These are phyloP conservation scores for Petrosia ficiformis DNA, from an alignment of 37 sponge, comb jelly and placozoan genomes.

Conservation along the genomic window DNA sequence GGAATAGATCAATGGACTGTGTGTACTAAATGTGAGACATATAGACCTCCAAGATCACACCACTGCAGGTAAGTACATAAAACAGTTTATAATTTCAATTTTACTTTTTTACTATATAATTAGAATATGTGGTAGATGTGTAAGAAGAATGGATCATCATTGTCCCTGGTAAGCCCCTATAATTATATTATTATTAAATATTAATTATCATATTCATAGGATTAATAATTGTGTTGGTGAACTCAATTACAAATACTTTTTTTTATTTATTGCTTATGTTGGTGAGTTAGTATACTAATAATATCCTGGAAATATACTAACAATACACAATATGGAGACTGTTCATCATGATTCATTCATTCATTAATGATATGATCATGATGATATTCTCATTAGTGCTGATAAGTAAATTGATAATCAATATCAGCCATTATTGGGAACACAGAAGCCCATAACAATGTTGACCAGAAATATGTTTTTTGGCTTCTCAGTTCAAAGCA, in stretches of 20 bases:
- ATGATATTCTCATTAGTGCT: too few species aligned
- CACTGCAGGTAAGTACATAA: constrained; percentile 69
- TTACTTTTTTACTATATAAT: neutral
- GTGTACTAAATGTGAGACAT: constrained; percentile 81
- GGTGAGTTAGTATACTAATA: constrained; percentile 58
- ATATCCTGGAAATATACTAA: too few species aligned
- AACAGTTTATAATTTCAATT: neutral
- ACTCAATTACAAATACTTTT: constrained; percentile 78
- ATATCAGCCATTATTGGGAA: too few species aligned
- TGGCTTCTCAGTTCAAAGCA: too few species aligned
- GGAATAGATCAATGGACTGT: constrained; percentile 70
- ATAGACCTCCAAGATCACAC: constrained; percentile 82
- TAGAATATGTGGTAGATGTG: constrained; percentile 81
- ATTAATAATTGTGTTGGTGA: constrained; percentile 87
- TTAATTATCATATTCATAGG: constrained; percentile 27
- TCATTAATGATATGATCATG: neutral
- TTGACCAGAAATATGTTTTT: too few species aligned
- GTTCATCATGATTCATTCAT: too few species aligned
- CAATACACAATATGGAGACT: too few species aligned
- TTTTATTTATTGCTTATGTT: constrained; percentile 66
- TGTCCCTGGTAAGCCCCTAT: constrained; percentile 70
- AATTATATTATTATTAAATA: neutral
- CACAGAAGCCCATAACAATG: too few species aligned
- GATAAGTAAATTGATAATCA: too few species aligned
- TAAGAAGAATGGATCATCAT: constrained; percentile 89